Percentiles rank a stretch among this genome's conserved stretches.
Conservation (phyloP, 2,797 vertebrate genomes). For the Prionace glauca region DNA sequence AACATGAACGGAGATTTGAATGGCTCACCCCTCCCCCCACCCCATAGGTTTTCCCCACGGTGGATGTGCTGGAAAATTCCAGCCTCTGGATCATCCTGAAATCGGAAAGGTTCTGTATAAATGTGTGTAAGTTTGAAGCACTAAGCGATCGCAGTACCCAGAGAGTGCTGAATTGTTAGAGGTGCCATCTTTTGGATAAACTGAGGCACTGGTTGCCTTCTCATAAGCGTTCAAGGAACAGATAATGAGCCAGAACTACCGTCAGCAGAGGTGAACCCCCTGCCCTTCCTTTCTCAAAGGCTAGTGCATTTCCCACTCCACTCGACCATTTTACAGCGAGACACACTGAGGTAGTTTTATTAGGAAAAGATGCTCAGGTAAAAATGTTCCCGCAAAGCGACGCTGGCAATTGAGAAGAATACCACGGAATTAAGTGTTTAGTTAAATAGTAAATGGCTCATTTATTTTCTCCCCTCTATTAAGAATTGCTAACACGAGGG, state of each 20-base stretch:
- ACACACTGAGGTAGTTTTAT: background rate
- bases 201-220: background rate
- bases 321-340: background rate
- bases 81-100: background rate
- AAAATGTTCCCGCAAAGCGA: conserved; percentile 10
- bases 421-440: conserved; percentile 5
- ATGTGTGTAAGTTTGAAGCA: background rate
- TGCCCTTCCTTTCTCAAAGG: background rate
- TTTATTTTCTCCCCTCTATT: conserved; percentile 34
- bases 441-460: conserved; percentile 36
- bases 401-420: conserved; percentile 22
- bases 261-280: background rate
- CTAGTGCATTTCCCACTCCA: background rate
- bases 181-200: background rate
- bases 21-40: no score
- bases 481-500: conserved; percentile 32
- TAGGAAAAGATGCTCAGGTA: background rate
- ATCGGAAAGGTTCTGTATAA: background rate
- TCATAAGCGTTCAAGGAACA: background rate
- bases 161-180: background rate
- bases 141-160: background rate
- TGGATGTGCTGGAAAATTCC: no score
- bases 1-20: no score
- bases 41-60: no score
- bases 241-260: no score